Base-by-base conservation (phyloP, 1,140 invertebrate genomes). In the Neocloeon triangulifer region DNA sequence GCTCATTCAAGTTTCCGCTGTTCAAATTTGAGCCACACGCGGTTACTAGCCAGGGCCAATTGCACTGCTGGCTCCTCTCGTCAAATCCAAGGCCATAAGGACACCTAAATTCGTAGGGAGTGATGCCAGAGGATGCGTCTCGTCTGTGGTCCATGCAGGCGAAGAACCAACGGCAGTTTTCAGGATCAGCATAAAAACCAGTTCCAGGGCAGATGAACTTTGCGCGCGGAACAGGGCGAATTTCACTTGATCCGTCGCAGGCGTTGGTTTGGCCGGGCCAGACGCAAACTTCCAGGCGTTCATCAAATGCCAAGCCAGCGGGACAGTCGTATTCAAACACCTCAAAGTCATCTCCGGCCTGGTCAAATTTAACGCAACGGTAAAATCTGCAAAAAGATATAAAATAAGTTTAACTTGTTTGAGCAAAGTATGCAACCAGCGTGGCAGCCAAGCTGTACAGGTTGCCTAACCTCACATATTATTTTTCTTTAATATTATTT, bases 121-220 rank as follows among this genome's bases (percentile, higher is more conserved):
- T 66, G 33, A 75, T 48, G 5, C 57, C 52, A 28, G 39, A 36
- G 16, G 32, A 22, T 4, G 49, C 51, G n/a, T 65, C 58, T 36
- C 61, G 63, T 41, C 69, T 66, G 42, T 79, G 65, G 49, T 79
- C 75, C 31, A 73, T 51, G 50, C 79, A 84, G 13, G 77, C 76
- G 46, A 78, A 81, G 62, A 82, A 84, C 73, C 74, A 81, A 32
- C 76, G 61, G 39, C 78, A 82, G 50, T 84, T 79, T 47, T 76
- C 68, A 0, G 74, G 74, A 54, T 84, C 76, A 1, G 70, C 73
- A 45, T 74, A 81, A 42, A 76, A 70, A 32, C 72, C 72, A 60
- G 53, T 41, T 44, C 52, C 42, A 16, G 72, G 62, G 53, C 74
- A 67, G 25, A 63, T 43, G 49, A 73, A 71, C 46, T 72, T 54